These are phyloP conservation scores for Scalopus aquaticus DNA, from an alignment of 2,113 vertebrate genomes.

Conservation along the genomic window DNA sequence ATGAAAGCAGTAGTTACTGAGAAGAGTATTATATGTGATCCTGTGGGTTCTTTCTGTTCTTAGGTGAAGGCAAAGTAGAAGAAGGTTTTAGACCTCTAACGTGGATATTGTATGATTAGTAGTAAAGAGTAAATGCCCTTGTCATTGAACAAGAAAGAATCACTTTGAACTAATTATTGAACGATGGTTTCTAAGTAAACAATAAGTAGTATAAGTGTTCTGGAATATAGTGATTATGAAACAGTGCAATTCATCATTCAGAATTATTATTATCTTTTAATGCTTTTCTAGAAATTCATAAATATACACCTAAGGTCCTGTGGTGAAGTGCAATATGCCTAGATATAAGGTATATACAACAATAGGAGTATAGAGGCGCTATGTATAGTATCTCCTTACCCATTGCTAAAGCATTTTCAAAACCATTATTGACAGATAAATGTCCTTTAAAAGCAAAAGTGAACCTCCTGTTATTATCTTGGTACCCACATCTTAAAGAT, in stretches of 20 bases:
- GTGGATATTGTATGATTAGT: neutral
- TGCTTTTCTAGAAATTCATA: slow-evolving; percentile 1
- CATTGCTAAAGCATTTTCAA: neutral
- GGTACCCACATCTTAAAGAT: neutral
- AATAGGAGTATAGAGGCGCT: neutral
- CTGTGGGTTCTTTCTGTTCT: neutral
- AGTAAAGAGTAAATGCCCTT: neutral
- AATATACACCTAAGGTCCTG: neutral
- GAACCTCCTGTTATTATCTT: neutral
- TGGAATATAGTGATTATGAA: neutral
- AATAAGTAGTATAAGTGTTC: neutral
- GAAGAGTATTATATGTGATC: neutral
- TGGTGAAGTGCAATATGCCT: neutral
- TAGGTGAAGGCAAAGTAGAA: neutral
- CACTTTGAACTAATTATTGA: neutral
- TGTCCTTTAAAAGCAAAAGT: neutral
- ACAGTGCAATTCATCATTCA: neutral
- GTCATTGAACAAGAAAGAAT: neutral
- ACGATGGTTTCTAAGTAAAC: slow-evolving; percentile 8
- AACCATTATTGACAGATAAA: neutral
- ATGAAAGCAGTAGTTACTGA: neutral
- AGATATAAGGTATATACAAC: neutral
- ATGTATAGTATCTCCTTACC: neutral
- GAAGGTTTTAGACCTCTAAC: neutral
- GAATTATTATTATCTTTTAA: neutral